These are phyloP conservation scores for Syngnathoides biaculeatus DNA, from an alignment of 2,113 vertebrate genomes.

Conservation along the genomic window DNA sequence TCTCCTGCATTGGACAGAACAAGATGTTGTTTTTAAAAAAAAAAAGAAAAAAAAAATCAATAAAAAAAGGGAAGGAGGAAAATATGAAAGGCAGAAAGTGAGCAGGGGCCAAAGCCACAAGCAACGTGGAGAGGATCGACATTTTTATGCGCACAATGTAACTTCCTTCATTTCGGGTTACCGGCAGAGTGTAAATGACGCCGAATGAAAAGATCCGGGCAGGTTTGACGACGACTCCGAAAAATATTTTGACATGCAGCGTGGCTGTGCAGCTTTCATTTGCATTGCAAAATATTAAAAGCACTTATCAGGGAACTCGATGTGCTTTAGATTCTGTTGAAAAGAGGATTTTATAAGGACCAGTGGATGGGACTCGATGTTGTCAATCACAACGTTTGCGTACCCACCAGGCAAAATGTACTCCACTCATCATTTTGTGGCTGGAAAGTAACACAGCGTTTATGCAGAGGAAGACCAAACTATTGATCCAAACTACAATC, in stretches of 20 bases:
- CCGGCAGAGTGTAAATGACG: slow-evolving; percentile 18
- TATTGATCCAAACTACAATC: not conserved
- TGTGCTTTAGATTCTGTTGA: not conserved
- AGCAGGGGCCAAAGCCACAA: slow-evolving; percentile 63
- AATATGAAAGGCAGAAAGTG: slow-evolving; percentile 28
- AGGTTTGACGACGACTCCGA: not conserved
- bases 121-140: slow-evolving; percentile 36
- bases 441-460: not conserved
- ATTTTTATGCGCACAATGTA: slow-evolving; percentile 44
- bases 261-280: not conserved
- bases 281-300: not conserved
- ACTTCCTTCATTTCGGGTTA: slow-evolving; percentile 44
- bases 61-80: slow-evolving; percentile 27
- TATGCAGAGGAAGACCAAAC: not conserved
- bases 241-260: not conserved
- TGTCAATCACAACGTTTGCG: not conserved
- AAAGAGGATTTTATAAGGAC: not conserved
- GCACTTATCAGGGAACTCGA: not conserved
- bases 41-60: slow-evolving; percentile 36
- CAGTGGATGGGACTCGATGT: not conserved
- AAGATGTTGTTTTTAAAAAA: slow-evolving; percentile 33
- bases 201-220: slow-evolving; percentile 37
- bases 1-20: slow-evolving; percentile 43
- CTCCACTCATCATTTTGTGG: not conserved
- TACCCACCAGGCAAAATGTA: not conserved